Conservation (phyloP, 1,140 invertebrate genomes). For the Bombus turneri region DNA sequence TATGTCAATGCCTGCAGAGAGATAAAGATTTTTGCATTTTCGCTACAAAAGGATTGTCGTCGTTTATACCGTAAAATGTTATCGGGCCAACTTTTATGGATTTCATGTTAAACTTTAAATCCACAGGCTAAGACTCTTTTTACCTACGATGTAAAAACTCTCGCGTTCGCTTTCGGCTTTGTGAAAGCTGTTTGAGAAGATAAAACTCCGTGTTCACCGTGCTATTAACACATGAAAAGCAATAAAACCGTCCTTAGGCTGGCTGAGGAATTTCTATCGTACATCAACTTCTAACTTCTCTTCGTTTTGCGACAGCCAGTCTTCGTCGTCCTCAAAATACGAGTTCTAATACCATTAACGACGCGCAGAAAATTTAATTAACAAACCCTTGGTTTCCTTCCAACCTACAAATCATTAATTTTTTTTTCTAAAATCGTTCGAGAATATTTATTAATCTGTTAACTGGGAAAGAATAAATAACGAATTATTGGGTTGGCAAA, state of each 20-base stretch:
- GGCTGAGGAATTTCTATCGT: conserved; percentile 2
- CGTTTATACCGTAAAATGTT: background rate
- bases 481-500: too few species aligned
- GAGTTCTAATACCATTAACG: too few species aligned
- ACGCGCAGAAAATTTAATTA: background rate
- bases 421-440: background rate
- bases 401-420: background rate
- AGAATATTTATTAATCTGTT: background rate
- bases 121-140: background rate
- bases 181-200: conserved; percentile 5
- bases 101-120: conserved; percentile 6
- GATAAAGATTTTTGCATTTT: background rate
- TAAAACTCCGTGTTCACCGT: background rate
- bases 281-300: background rate
- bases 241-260: background rate
- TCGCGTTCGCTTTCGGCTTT: background rate
- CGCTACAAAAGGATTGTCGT: background rate
- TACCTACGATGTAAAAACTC: background rate
- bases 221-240: conserved; percentile 13
- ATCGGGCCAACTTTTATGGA: background rate
- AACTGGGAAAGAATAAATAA: too few species aligned
- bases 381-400: background rate
- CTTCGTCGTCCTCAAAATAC: background rate
- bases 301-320: too few species aligned
- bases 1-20: background rate